phyloP scores from a whole-genome alignment of 2,888 invertebrate genomes.

The Empis stercorea region DNA sequence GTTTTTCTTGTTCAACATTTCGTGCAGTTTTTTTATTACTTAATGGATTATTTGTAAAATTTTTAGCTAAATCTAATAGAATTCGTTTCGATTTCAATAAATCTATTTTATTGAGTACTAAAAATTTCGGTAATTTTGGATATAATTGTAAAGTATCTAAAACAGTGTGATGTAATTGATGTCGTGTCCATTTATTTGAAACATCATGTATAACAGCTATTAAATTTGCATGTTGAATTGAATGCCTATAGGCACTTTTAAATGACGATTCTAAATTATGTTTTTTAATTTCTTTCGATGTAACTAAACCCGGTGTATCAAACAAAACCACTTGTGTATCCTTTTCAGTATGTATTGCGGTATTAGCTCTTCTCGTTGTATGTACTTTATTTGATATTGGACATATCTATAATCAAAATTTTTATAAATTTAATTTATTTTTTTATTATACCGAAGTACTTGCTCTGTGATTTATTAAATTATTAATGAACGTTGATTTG shows the following conservation, averaged over 20 bases:
- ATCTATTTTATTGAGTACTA: constrained; percentile 86
- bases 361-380: constrained; percentile 63
- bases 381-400: constrained; percentile 86
- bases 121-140: constrained; percentile 48
- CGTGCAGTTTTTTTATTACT: constrained; percentile 20
- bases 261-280: constrained; percentile 46
- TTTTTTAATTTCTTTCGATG: constrained; percentile 43
- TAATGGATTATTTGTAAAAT: constrained; percentile 47
- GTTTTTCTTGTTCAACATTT: constrained; percentile 13
- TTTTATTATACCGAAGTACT: constrained; percentile 13
- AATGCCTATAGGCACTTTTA: constrained; percentile 39
- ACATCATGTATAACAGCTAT: constrained; percentile 81
- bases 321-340: constrained; percentile 79
- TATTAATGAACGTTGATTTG: constrained; percentile 89
- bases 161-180: constrained; percentile 55
- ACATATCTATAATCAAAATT: constrained; percentile 52
- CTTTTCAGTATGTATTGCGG: constrained; percentile 60
- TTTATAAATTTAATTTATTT: neutral
- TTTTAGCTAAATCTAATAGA: constrained; percentile 56
- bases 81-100: constrained; percentile 54
- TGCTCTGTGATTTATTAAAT: constrained; percentile 66
- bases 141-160: constrained; percentile 52
- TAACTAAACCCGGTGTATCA: constrained; percentile 87
- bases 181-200: constrained; percentile 53
- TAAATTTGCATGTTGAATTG: constrained; percentile 57